Evolutionary conservation across 2,797 vertebrate genomes (phyloP).

Genomic region (Sebastiscus albofasciatus): DNA sequence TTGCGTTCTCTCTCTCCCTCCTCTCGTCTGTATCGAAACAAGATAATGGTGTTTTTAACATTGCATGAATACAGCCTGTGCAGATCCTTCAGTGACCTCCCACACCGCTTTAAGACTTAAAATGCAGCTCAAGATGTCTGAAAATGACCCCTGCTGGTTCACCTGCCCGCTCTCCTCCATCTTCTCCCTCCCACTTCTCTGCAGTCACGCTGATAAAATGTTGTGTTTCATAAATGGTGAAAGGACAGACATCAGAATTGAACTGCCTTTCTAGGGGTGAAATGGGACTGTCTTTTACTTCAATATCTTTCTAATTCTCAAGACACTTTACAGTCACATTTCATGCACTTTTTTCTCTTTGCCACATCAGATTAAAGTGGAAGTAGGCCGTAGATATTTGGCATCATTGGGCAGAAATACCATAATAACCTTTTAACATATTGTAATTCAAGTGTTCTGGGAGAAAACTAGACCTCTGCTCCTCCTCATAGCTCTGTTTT

Average conservation of each 20-base stretch:
- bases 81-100: conserved; percentile 11
- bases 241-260: background rate
- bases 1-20: background rate
- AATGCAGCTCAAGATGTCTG: background rate
- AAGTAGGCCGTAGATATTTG: background rate
- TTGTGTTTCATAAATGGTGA: background rate
- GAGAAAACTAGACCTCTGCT: too few relatives aligned
- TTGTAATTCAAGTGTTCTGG: too few relatives aligned
- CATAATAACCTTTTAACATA: too few relatives aligned
- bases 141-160: background rate
- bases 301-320: background rate
- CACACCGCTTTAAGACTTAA: background rate
- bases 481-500: too few relatives aligned
- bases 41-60: conserved; percentile 24
- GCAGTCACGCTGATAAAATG: background rate
- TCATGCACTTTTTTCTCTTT: background rate
- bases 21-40: conserved; percentile 12
- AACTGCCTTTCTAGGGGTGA: too few relatives aligned
- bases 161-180: background rate
- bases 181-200: background rate
- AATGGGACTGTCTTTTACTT: background rate
- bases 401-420: too few relatives aligned
- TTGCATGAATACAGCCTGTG: conserved; percentile 2
- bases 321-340: background rate
- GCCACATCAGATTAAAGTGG: background rate